phyloP scores from a whole-genome alignment of 1,140 invertebrate genomes.

The Aricia agestis region DNA sequence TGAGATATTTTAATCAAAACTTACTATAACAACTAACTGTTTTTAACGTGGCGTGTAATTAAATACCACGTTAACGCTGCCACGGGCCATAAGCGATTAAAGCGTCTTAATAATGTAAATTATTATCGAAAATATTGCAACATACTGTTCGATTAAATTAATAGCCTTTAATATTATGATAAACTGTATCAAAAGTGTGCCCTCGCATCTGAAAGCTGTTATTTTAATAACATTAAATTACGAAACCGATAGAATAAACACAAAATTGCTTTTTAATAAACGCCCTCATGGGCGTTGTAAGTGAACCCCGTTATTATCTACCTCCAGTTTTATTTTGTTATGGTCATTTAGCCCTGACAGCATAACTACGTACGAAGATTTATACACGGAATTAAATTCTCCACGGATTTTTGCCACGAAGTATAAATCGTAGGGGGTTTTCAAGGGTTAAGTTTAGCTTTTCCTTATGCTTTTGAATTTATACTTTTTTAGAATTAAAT shows the following conservation, averaged over 20 bases:
- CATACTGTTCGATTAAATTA: slow-evolving; percentile 25
- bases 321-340: slow-evolving; percentile 37
- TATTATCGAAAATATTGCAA: slow-evolving; percentile 15
- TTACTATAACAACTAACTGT: slow-evolving; percentile 4
- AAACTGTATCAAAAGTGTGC: slow-evolving; percentile 38
- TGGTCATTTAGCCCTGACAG: slow-evolving; percentile 37
- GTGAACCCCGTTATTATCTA: slow-evolving; percentile 38
- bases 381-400: slow-evolving; percentile 1
- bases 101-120: not conserved
- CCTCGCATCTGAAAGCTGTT: slow-evolving; percentile 39
- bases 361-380: slow-evolving; percentile 31
- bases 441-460: not conserved
- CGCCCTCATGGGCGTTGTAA: slow-evolving; percentile 38
- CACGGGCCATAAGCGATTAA: slow-evolving; percentile 6
- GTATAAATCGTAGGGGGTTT: slow-evolving; percentile 52
- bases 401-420: slow-evolving; percentile 14
- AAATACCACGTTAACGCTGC: slow-evolving; percentile 8
- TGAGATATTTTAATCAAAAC: slow-evolving; percentile 1
- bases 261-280: slow-evolving; percentile 61
- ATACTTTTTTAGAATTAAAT: not conserved
- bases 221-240: slow-evolving; percentile 49
- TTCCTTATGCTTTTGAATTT: not conserved
- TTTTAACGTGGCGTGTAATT: slow-evolving; percentile 12
- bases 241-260: slow-evolving; percentile 52
- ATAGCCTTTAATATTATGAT: slow-evolving; percentile 36